These are phyloP conservation scores for Synergus umbraculus DNA, from an alignment of 2,888 invertebrate genomes.

Conservation along the genomic window DNA sequence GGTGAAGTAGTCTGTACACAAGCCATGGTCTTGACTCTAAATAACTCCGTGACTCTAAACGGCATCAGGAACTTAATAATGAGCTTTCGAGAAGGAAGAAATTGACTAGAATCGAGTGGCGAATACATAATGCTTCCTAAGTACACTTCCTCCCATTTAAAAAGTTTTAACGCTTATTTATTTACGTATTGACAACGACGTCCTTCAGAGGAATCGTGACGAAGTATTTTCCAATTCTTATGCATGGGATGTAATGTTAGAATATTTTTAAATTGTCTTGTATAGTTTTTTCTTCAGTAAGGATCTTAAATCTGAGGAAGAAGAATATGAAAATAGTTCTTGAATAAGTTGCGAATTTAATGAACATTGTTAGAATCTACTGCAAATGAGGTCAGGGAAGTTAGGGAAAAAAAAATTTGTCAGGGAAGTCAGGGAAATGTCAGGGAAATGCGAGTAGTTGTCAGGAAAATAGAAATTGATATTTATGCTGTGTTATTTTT, in stretches of 20 bases:
- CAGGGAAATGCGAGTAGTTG: too few species aligned
- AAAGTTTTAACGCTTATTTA: conserved; percentile 24
- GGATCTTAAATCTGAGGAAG: too few species aligned
- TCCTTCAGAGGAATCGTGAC: not conserved
- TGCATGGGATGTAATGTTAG: not conserved
- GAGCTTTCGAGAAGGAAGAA: conserved; percentile 36
- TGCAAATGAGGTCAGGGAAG: too few species aligned
- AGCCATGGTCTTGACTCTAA: conserved; percentile 26
- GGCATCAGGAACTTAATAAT: conserved; percentile 39
- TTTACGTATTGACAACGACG: conserved; percentile 1
- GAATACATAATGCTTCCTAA: conserved; percentile 37
- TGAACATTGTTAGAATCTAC: too few species aligned
- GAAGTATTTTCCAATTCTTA: not conserved
- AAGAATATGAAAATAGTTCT: too few species aligned
- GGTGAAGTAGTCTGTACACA: conserved; percentile 20
- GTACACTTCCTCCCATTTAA: conserved; percentile 29
- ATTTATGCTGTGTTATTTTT: too few species aligned
- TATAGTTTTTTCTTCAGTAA: too few species aligned
- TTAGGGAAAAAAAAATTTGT: too few species aligned
- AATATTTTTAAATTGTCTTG: too few species aligned
- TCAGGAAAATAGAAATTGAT: too few species aligned
- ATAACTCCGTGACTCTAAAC: conserved; percentile 31
- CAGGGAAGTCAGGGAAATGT: too few species aligned
- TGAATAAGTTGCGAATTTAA: too few species aligned
- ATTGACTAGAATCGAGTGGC: conserved; percentile 39